Percentiles rank a stretch among this genome's conserved stretches.
phyloP scores from a whole-genome alignment of 2,797 vertebrate genomes.

The Meda fulgida region DNA sequence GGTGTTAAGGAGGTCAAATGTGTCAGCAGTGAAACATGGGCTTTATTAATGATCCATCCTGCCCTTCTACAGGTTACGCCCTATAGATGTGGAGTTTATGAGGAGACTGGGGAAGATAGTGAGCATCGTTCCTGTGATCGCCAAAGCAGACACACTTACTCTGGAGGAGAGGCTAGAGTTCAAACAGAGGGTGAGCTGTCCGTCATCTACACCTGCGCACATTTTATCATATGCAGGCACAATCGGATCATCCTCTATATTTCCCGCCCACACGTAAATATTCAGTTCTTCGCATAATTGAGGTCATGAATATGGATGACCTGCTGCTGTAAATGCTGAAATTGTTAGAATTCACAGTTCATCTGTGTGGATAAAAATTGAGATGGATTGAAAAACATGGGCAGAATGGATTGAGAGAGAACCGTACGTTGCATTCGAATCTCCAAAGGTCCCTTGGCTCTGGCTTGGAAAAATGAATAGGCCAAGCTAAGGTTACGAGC shows the following conservation, averaged over 20 bases:
- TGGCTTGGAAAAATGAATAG: constrained; percentile 38
- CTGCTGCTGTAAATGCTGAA: constrained; percentile 36
- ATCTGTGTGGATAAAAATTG: constrained; percentile 18
- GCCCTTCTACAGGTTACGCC: constrained; percentile 82
- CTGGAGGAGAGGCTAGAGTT: constrained; percentile 91
- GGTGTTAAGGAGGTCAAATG: background rate
- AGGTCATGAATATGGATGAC: constrained; percentile 57
- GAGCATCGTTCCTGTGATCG: constrained; percentile 93
- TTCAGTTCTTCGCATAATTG: constrained; percentile 29
- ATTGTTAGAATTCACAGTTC: constrained; percentile 41
- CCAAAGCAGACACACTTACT: constrained; percentile 93
- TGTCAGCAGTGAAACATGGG: background rate
- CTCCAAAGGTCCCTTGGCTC: constrained; percentile 28
- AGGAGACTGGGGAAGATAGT: constrained; percentile 87
- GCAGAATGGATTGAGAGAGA: constrained; percentile 5
- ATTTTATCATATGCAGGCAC: constrained; percentile 17
- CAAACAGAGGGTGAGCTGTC: constrained; percentile 84
- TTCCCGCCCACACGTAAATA: constrained; percentile 7
- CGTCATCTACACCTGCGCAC: background rate
- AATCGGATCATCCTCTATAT: constrained; percentile 14
- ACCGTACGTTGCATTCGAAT: background rate
- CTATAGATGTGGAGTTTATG: constrained; percentile 94
- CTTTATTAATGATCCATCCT: background rate
- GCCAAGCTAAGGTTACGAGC: constrained; percentile 39
- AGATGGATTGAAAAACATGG: constrained; percentile 20